These are phyloP conservation scores for Taurulus bubalis DNA, from an alignment of 2,113 vertebrate genomes.

Conservation along the genomic window DNA sequence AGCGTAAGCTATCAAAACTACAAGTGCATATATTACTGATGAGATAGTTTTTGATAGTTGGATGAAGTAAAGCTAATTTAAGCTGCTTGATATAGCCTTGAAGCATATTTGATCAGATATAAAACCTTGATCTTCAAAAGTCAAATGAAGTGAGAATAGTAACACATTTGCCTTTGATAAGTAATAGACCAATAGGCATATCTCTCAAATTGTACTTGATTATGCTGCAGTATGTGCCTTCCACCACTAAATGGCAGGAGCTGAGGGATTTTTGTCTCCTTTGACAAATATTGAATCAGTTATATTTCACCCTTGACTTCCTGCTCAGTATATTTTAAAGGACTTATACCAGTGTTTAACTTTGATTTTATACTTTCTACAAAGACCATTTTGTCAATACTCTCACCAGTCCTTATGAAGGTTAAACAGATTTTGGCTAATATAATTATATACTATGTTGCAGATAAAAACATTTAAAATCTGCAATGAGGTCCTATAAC, in stretches of 20 bases:
- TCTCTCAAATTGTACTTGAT: background rate
- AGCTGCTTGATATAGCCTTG: background rate
- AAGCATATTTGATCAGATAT: background rate
- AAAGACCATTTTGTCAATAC: background rate
- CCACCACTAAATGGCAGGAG: too few species aligned
- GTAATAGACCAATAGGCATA: too few species aligned
- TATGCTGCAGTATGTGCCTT: background rate
- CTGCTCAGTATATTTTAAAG: background rate
- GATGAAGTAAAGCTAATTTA: background rate
- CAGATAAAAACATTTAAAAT: background rate
- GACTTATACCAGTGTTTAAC: background rate
- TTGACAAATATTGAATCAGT: background rate
- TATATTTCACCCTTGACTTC: background rate
- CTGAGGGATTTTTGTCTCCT: background rate
- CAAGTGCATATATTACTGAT: background rate
- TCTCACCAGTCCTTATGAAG: background rate
- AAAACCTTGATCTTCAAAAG: background rate
- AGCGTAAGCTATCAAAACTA: background rate
- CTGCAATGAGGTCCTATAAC: background rate
- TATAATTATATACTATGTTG: too few species aligned
- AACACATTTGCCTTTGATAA: background rate
- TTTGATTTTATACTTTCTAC: background rate
- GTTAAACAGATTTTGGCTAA: too few species aligned
- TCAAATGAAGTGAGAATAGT: background rate
- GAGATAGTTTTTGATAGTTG: background rate